Percentiles rank a stretch among this genome's conserved stretches.
These are phyloP conservation scores for Hydrotaea diabolus DNA, from an alignment of 2,888 invertebrate genomes.

Conservation along the genomic window DNA sequence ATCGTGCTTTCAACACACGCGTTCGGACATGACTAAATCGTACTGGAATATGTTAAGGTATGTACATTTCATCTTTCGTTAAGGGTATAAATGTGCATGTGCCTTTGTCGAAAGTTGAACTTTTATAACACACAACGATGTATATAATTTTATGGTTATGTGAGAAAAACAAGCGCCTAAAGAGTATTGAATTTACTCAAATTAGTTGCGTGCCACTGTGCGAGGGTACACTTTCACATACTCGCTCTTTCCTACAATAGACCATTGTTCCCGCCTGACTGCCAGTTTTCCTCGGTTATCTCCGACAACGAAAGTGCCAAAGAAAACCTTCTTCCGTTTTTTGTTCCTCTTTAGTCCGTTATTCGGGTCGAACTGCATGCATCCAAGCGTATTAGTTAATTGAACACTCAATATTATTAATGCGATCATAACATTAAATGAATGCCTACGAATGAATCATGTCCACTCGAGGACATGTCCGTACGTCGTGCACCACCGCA, in stretches of 20 bases:
- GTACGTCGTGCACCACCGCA: background rate
- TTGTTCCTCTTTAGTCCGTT: background rate
- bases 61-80: too few relatives aligned
- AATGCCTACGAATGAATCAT: conserved; percentile 4
- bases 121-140: too few relatives aligned
- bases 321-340: conserved; percentile 11
- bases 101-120: too few relatives aligned
- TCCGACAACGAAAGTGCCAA: conserved; percentile 32
- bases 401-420: conserved; percentile 60
- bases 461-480: background rate
- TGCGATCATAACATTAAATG: conserved; percentile 47
- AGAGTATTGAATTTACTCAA: too few relatives aligned
- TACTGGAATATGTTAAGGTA: too few relatives aligned
- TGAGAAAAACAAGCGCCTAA: too few relatives aligned
- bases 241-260: conserved; percentile 3
- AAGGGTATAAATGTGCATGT: too few relatives aligned
- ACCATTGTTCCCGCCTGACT: conserved; percentile 30
- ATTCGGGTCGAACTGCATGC: conserved; percentile 44
- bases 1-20: too few relatives aligned
- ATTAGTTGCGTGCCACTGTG: too few relatives aligned
- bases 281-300: conserved; percentile 43
- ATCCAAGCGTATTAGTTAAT: conserved; percentile 62
- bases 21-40: too few relatives aligned
- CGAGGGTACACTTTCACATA: background rate
- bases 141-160: too few relatives aligned